Evolutionary conservation across 2,797 vertebrate genomes (phyloP), one percentile per base, ranked within the genome.

Genomic region (Ataeniobius toweri): DNA sequence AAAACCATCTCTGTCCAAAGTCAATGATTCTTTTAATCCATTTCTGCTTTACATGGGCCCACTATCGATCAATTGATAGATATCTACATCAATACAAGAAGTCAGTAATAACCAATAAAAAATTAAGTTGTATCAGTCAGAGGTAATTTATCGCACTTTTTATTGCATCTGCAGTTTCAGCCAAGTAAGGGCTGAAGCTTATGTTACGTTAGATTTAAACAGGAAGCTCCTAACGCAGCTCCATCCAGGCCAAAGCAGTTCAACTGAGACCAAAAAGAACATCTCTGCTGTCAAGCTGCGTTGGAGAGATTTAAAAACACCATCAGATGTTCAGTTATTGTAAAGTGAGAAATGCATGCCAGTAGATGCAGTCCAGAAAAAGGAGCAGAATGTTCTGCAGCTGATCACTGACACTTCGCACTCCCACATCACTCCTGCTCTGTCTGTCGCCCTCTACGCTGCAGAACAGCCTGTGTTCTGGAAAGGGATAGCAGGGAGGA

Each of bases 361-460:
- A 13, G 41, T 41, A 28, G 73, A 8, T 13, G 41, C 67, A 55
- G 56, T 24, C 6, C 51, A 28, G 67, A 72, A 75, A 59, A 59
- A 0, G 61, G 41, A 14, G 53, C 71, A 71, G 56, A 68, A 80
- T 51, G 75, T 63, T 77, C 28, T 73, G 75, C 61, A 74, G 79
- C 50, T 26, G 74, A 73, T 10, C 13, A 65, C 3, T 73, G 61
- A 26, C 48, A 70, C 67, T 74, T 41, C 77, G 24, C 41, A 61
- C 78, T 65, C 75, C 78, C 73, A 48, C 77, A 18, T 61, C 59
- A 20, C 77, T 73, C 48, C 18, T 58, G 59, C 56, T 6, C 58
- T 9, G 8, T 59, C 36, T 53, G 55, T 58, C 83, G 61, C 63
- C 50, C 24, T 6, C 9, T 78, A 74, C 6, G 16, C 3, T 16